Base-by-base conservation (phyloP, 2,113 vertebrate genomes). In the Bostrychus sinensis region DNA sequence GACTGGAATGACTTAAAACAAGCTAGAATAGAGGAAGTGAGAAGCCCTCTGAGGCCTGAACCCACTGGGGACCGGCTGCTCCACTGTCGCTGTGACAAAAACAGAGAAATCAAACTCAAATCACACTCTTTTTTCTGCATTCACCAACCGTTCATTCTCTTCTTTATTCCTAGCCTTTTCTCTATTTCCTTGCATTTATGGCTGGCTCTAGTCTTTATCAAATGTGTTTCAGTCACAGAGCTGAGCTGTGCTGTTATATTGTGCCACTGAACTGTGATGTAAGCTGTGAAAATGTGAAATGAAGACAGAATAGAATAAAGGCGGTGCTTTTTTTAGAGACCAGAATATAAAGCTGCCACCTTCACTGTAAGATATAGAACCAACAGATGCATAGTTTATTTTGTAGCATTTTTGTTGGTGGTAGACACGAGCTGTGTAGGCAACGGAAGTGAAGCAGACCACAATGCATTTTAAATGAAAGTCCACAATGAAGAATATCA, bases 241-340 rank as follows among this genome's bases (percentile, higher is more conserved):
- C 50, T 79, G 65, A 56, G 41, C 53, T 63, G 32, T 72, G 55
- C 25, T 25, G 54, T 64, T 79, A 61, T 50, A 55, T 11, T 28
- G n/a, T 56, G 59, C 42, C 32, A 50, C 1, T 63, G 41, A 54
- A 57, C 51, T 71, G 30, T 45, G 37, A 17, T 12, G 43, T 38
- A 50, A 53, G 37, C 54, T 39, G n/a, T 36, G 34, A 54, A 53
- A 63, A 22, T 41, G 20, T 32, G 36, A 41, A n/a, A 17, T 46
- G 13, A 48, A 54, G 28, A 55, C 34, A 39, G 2, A 39, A 39
- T 16, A 16, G n/a, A n/a, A n/a, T n/a, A n/a, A 39, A 39, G 14
- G 37, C 5, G 13, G 2, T 4, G 14, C 37, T 39, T 39, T 12
- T 39, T 39, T n/a, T n/a, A n/a, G 11, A 12, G 10, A 12, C 10